Evolutionary conservation across 2,113 vertebrate genomes (phyloP).

Genomic region (Megatriorchis doriae): DNA sequence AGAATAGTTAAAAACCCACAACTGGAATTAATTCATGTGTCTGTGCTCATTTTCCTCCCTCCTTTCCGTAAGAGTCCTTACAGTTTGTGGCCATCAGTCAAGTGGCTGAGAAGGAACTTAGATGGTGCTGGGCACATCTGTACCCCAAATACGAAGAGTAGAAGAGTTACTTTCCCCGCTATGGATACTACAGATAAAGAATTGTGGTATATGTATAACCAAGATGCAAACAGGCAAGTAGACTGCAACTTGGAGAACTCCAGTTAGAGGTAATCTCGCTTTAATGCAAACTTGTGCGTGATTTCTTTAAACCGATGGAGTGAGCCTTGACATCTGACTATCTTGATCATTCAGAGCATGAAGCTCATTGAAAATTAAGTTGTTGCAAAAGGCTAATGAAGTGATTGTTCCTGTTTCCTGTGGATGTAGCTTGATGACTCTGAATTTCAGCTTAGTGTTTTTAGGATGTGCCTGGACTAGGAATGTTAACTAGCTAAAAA

Average conservation of each 20-base stretch:
- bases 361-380: conserved; percentile 2
- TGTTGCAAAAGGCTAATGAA: background rate
- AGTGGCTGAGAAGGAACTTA: background rate
- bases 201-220: background rate
- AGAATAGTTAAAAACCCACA: background rate
- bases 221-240: background rate
- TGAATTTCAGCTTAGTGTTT: background rate
- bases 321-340: background rate
- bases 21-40: background rate
- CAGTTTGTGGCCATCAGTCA: background rate
- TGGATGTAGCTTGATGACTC: background rate
- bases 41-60: background rate
- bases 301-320: background rate
- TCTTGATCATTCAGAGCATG: background rate
- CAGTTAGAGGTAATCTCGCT: background rate
- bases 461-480: background rate
- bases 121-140: background rate
- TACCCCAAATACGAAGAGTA: background rate
- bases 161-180: background rate
- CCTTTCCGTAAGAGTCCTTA: background rate
- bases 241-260: background rate
- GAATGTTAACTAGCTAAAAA: background rate
- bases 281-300: background rate
- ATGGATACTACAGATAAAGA: background rate
- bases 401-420: conserved; percentile 9